Conservation (phyloP, 2,888 invertebrate genomes). For the Sipha maydis region DNA sequence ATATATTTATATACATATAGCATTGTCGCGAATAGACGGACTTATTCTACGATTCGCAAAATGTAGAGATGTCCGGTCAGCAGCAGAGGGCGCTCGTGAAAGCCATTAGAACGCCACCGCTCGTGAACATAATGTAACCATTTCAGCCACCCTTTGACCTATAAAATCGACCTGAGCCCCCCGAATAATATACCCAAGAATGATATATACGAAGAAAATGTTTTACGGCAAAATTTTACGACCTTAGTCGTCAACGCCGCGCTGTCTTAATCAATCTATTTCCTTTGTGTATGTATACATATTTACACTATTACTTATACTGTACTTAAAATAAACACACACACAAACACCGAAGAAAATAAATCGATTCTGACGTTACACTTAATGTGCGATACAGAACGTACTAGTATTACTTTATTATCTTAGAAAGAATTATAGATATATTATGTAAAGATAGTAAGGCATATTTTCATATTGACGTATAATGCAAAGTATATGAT, state of each 20-base stretch:
- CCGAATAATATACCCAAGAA: not conserved
- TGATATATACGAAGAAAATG: not conserved
- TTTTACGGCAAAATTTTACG: not conserved
- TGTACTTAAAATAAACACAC: not conserved
- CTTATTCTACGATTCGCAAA: not conserved
- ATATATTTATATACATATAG: no score
- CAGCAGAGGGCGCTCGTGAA: conserved; percentile 38
- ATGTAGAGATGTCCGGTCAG: conserved; percentile 35
- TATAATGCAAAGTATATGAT: no score
- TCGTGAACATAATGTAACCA: conserved; percentile 5
- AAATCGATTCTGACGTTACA: conserved; percentile 2
- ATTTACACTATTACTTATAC: not conserved
- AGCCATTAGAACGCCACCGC: conserved; percentile 25
- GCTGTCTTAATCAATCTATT: conserved; percentile 3
- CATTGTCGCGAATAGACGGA: not conserved
- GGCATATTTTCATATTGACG: no score
- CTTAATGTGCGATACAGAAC: not conserved
- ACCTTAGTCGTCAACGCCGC: not conserved
- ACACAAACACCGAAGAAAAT: not conserved
- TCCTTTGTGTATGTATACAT: not conserved
- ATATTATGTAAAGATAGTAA: no score
- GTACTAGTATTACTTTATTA: not conserved
- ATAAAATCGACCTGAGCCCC: conserved; percentile 38
- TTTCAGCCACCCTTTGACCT: conserved; percentile 43
- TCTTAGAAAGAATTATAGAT: not conserved